These are phyloP conservation scores for Halyomorpha halys DNA, from an alignment of 1,140 invertebrate species.

Conservation along the genomic window DNA sequence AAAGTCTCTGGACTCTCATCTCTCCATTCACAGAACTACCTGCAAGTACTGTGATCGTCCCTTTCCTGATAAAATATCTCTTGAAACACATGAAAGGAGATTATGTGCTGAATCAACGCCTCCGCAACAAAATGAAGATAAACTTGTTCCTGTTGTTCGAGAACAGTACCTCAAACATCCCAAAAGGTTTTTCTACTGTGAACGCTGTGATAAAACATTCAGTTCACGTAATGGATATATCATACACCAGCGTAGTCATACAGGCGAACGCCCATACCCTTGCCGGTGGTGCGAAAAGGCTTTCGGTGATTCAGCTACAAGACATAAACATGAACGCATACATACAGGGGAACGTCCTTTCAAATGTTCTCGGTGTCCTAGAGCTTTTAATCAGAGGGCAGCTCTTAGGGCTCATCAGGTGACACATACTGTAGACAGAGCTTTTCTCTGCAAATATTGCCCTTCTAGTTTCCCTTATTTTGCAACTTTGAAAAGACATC, in stretches of 20 bases:
- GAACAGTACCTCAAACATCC: conserved; percentile 18
- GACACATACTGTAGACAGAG: conserved; percentile 28
- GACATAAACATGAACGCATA: conserved; percentile 40
- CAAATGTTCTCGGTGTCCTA: conserved; percentile 45
- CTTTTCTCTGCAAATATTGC: conserved; percentile 28
- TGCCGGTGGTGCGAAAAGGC: conserved; percentile 65
- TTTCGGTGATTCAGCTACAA: conserved; percentile 49
- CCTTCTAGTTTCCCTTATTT: conserved; percentile 29
- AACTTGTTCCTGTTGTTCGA: not conserved
- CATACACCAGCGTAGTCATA: conserved; percentile 58
- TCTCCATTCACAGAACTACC: conserved; percentile 23
- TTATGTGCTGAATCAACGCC: conserved; percentile 14
- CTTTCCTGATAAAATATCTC: conserved; percentile 24
- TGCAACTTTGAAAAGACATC: conserved; percentile 27
- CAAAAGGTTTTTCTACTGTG: conserved; percentile 43
- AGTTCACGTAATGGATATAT: conserved; percentile 54
- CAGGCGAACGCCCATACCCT: conserved; percentile 62
- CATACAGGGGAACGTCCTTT: conserved; percentile 50
- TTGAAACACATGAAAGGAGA: conserved; percentile 25
- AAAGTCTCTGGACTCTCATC: conserved; percentile 27
- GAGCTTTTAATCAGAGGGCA: conserved; percentile 46
- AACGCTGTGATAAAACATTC: conserved; percentile 42
- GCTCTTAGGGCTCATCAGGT: conserved; percentile 29
- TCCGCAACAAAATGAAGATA: not conserved
- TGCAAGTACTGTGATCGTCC: conserved; percentile 28